Conservation (phyloP, 2,113 vertebrate species). For the Trematocara macrostoma region DNA sequence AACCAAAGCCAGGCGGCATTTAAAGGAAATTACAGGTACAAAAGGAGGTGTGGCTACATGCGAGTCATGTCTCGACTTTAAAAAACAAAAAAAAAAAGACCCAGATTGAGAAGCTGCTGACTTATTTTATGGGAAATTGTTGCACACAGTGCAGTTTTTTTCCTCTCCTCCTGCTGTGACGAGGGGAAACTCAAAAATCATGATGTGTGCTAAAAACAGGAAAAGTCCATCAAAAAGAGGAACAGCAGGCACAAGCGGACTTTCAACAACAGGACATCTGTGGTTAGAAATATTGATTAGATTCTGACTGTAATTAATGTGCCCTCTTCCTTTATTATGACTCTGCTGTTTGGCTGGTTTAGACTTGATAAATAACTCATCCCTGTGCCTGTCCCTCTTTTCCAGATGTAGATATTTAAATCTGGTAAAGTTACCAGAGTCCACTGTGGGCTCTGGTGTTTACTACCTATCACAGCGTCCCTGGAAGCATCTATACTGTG, state of each 20-base stretch:
- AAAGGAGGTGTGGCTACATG: not conserved
- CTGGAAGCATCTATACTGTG: not conserved
- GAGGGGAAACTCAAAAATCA: not conserved
- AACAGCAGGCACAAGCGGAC: not conserved
- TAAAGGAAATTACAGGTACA: not conserved
- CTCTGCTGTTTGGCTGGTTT: not conserved
- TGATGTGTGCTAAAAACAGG: not conserved
- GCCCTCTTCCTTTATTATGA: not conserved
- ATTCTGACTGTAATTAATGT: not conserved
- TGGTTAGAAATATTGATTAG: not conserved
- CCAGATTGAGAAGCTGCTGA: not conserved
- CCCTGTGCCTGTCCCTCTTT: not conserved
- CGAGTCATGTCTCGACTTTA: not conserved
- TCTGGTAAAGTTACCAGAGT: not conserved
- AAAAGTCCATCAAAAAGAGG: not conserved
- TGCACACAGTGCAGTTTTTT: not conserved
- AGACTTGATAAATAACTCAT: not conserved
- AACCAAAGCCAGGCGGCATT: not conserved
- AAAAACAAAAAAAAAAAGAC: not conserved
- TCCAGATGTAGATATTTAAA: constrained; percentile 29
- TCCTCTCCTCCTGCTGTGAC: not conserved
- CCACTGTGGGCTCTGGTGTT: not conserved
- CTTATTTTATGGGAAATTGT: not conserved
- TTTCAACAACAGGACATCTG: not conserved
- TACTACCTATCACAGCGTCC: constrained; percentile 12